Percentiles rank a stretch among this genome's conserved stretches.
phyloP scores from a whole-genome alignment of 2,888 invertebrate genomes.

The Pycnomerus fuliginosus region DNA sequence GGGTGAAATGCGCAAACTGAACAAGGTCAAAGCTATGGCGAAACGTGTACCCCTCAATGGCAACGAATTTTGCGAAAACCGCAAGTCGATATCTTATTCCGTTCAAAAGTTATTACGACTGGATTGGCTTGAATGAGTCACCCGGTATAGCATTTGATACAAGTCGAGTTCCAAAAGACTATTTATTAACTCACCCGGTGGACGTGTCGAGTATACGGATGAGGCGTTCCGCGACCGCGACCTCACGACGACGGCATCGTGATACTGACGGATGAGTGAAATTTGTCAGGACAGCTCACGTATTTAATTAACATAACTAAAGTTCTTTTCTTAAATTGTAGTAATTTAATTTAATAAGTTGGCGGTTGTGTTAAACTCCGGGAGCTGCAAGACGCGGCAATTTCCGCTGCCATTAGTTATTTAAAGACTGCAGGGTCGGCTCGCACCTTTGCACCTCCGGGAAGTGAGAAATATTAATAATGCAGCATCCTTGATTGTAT shows the following conservation, averaged over 20 bases:
- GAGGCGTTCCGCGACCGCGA: constrained; percentile 20
- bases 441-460: constrained; percentile 31
- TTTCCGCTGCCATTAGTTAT: constrained; percentile 34
- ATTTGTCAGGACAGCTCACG: constrained; percentile 47
- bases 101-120: too few species aligned
- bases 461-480: constrained; percentile 38
- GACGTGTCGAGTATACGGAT: constrained; percentile 33
- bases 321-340: constrained; percentile 40
- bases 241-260: constrained; percentile 36
- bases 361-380: constrained; percentile 28
- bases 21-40: too few species aligned
- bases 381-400: constrained; percentile 27
- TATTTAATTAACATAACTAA: constrained; percentile 50
- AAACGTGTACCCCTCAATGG: too few species aligned
- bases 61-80: too few species aligned
- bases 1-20: too few species aligned
- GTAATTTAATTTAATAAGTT: constrained; percentile 40
- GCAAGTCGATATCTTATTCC: too few species aligned
- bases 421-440: constrained; percentile 27
- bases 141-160: too few species aligned
- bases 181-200: constrained; percentile 34
- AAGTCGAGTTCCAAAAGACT: constrained; percentile 30
- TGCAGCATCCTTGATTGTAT: constrained; percentile 39
- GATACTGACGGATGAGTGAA: constrained; percentile 44
- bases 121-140: too few species aligned